Base-by-base conservation (phyloP, 37 sponge, comb jelly and placozoan species). In the Ianthella basta region DNA sequence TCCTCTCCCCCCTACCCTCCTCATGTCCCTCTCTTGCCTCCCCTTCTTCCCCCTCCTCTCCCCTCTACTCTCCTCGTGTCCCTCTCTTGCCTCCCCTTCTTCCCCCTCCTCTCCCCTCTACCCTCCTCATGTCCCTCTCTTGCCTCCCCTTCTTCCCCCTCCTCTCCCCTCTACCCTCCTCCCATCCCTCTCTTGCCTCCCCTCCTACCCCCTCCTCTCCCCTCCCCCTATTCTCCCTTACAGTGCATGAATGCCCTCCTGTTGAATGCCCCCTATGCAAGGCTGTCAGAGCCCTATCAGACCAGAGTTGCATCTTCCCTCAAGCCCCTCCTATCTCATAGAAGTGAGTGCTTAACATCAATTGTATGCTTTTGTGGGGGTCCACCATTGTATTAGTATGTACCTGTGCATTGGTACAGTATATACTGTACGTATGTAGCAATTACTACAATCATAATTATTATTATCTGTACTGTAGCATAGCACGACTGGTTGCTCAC, bases 201-300 rank as follows among this genome's bases (percentile, higher is more conserved):
- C 33, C 29, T 30, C 37, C 75, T 12, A 3, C 12, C 35, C 37
- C 39, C 33, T 3, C 75, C 75, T 12, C 64, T 59, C 64, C 40
- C 41, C 59, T 44, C 78, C 78, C 3, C 35, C 78, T 61, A 56
- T 19, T 14, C 68, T 0, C 1, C 36, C 41, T 50, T 70, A 20
- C 72, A 70, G 72, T 70, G 72, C 37, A 34, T 70, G 2, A 70
- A 33, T 70, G 36, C 72, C 36, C 41, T 93, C 33, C 84, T 87
- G 36, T 36, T 69, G 59, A 93, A 85, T 65, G 50, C 80, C 20
- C 87, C 93, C 23, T 93, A 93, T 69, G 90, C 83, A 14, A 86
- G 87, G 55, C 83, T 93, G 8, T 74, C 87, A 0, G 89, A 83
- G 24, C 82, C 81, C 25, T 91, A 91, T 50, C 27, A 84, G 44